A percentile compares a stretch with the other conserved stretches of the same genome.
Conservation (phyloP, 2,797 vertebrate species). For the Thunnus albacares region DNA sequence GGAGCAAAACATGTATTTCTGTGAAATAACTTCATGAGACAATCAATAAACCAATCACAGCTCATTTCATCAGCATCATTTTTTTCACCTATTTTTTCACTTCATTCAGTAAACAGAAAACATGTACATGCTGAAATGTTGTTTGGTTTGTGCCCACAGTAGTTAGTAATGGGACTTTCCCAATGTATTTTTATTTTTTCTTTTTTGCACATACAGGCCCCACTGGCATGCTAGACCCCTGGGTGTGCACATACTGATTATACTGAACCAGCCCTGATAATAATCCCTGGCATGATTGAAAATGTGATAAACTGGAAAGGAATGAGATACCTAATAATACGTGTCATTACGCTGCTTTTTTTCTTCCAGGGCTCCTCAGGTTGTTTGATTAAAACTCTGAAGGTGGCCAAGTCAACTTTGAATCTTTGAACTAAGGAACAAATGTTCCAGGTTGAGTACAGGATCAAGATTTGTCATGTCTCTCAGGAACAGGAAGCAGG, state of each 20-base stretch:
- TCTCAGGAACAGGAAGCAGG: slow-evolving; percentile 6
- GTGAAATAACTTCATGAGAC: background rate
- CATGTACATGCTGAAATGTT: background rate
- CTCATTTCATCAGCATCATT: too few relatives aligned
- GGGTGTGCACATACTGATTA: background rate
- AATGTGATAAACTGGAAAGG: background rate
- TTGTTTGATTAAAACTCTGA: background rate
- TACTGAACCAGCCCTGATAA: background rate
- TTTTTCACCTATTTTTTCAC: background rate
- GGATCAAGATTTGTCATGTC: background rate
- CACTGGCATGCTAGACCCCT: background rate
- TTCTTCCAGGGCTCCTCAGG: background rate
- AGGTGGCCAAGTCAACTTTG: too few relatives aligned
- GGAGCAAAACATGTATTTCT: background rate
- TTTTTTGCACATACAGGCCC: background rate
- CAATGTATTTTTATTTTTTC: slow-evolving; percentile 6
- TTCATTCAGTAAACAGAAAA: slow-evolving; percentile 7
- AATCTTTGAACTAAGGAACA: background rate
- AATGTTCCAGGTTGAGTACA: background rate
- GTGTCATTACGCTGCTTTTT: background rate
- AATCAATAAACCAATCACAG: background rate
- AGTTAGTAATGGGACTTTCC: slow-evolving; percentile 40
- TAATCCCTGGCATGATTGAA: background rate
- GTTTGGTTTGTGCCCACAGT: slow-evolving; percentile 21
- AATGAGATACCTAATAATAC: background rate